Evolutionary conservation across 2,888 invertebrate species (phyloP), one percentile per base, ranked within the genome.

Genomic region (Tetropium fuscum): DNA sequence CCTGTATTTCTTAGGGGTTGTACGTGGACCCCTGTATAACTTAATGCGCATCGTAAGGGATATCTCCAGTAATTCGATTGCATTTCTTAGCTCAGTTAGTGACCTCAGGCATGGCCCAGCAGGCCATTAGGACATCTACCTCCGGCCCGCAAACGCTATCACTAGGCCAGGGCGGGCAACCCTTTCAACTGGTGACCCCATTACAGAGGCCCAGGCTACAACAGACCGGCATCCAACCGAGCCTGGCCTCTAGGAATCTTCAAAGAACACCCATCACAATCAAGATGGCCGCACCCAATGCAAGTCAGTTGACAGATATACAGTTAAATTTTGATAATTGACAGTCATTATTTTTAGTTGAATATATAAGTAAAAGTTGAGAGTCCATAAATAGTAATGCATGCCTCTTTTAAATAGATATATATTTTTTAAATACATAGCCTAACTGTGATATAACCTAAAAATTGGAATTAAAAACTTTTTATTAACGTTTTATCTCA

Each of bases 51-150:
- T 19, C 3, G 44, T 19, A 22, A n/a, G 5, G 2, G 15, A 44
- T 10, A 44, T 25, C 2, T 13, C 5, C 22, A 27, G 10, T 2
- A 32, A 4, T 16, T 40, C 6, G 19, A 49, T 51, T 54, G 27
- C 25, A 58, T 54, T 32, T 53, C 44, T 15, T 55, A 87, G 87
- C 87, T 70, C 87, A 90, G 81, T 81, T 90, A 74, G 87, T 90
- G 82, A 83, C 87, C 54, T 84, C 88, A 66, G 86, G 88, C 60
- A 87, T 89, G 78, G 72, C 72, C 43, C 80, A 78, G 55, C 80
- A 81, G 67, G 71, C 69, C 40, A 66, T 81, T 36, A 72, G 81
- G 57, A 73, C 77, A 3, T 20, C 48, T 18, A 63, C 78, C 11
- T 73, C 75, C 18, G 59, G 63, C 11, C 74, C 79, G 15, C 72